A percentile compares a stretch with the other conserved stretches of the same genome.
Conservation (phyloP, 1,140 invertebrate genomes). For the Rhopalosiphum padi region DNA sequence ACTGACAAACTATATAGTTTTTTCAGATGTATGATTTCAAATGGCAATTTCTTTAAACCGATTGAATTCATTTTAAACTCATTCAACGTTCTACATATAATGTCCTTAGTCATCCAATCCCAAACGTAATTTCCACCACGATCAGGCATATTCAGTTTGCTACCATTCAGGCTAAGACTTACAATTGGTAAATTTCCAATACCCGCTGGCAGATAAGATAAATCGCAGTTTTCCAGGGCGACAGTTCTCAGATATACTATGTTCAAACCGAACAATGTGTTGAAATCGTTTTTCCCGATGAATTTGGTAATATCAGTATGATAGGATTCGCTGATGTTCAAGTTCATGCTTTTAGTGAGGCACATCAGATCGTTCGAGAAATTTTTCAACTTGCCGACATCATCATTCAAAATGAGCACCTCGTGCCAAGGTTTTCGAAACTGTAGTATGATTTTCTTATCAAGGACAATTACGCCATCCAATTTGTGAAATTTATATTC, state of each 20-base stretch:
- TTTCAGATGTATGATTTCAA: conserved; percentile 24
- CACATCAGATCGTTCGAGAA: not conserved
- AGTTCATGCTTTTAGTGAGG: not conserved
- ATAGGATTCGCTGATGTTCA: not conserved
- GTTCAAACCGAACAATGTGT: not conserved
- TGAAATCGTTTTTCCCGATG: rapidly evolving
- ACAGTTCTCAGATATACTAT: not conserved
- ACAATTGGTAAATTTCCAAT: not conserved
- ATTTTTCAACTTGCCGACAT: not conserved
- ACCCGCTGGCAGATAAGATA: not conserved
- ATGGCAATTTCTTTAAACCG: not conserved
- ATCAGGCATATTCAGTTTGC: not conserved
- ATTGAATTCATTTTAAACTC: not conserved
- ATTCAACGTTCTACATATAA: not conserved
- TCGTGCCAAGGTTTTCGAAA: not conserved
- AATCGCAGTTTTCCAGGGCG: not conserved
- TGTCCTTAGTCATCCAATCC: not conserved
- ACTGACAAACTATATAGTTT: not conserved
- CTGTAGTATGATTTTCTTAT: not conserved
- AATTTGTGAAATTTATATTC: not conserved
- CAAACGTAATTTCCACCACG: not conserved
- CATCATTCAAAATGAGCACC: not conserved
- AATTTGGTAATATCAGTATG: rapidly evolving
- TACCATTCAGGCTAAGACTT: not conserved
- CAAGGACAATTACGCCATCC: not conserved